Percentiles rank a stretch among this genome's conserved stretches.
Conservation (phyloP, 2,113 vertebrate species). For the Chloropsis cyanopogon region DNA sequence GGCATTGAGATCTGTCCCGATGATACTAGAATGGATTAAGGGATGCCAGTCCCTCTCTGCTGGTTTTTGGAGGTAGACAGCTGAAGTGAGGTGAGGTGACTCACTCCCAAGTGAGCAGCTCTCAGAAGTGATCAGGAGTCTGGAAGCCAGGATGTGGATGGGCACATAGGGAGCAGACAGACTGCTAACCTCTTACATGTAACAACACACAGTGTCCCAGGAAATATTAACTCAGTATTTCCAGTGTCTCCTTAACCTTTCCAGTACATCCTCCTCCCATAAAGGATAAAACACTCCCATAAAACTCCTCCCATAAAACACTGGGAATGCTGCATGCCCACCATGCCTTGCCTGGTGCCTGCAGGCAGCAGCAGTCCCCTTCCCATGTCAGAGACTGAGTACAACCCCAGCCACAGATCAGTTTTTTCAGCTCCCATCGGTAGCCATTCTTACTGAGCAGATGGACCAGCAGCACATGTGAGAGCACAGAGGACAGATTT, state of each 20-base stretch:
- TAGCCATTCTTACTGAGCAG: neutral
- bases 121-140: neutral
- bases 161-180: neutral
- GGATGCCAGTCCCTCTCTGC: neutral
- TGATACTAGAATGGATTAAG: neutral
- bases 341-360: neutral
- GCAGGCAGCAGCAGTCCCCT: neutral
- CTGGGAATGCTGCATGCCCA: neutral
- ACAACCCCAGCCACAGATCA: neutral
- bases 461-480: neutral
- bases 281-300: neutral
- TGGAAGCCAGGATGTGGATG: neutral
- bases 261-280: neutral
- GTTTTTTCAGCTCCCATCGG: neutral
- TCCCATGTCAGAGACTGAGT: neutral
- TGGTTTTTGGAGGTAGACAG: neutral
- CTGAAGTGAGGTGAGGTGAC: neutral
- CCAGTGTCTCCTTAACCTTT: neutral
- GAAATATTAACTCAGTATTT: neutral
- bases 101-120: neutral
- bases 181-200: neutral
- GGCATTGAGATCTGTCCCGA: rapidly evolving
- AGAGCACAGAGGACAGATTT: neutral
- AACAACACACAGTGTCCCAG: too few species aligned
- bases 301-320: neutral